Evolutionary conservation across 1,140 invertebrate species (phyloP), one percentile per base, ranked within the genome.

Genomic region (Penaeus indicus): DNA sequence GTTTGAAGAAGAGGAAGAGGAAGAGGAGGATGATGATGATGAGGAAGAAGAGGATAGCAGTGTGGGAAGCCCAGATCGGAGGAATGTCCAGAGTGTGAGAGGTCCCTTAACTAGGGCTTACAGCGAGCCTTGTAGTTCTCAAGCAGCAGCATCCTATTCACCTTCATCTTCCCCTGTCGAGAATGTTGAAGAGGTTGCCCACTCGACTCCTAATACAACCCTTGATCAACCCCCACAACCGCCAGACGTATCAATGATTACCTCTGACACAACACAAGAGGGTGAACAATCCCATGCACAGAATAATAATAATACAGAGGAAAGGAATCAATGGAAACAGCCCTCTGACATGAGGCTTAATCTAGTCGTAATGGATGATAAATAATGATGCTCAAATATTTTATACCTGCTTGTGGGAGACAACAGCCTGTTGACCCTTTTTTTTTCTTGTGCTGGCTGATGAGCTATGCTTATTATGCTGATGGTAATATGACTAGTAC

Each of bases 281-380:
- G 62, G 62, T 22, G 69, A 86, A 18, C 54, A 63, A n/a, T n/a
- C 61, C 32, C 22, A 54, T 42, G 16, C 72, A 63, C 60, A 75
- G 25, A 89, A 82, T 82, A 42, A 69, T 32, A 81, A 61, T 54
- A 85, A 89, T 60, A 42, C 89, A 18, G 90, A 91, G 27, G 90
- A 91, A 67, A 91, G 47, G 90, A 91, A 64, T 90, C 90, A 10
- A 90, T 91, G 85, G 90, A 91, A 64, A 91, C 90, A 22, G 88
- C 90, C 61, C 90, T 91, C 86, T 91, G 90, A 91, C 90, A 91
- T 85, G 80, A 89, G 88, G 85, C 88, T 75, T 89, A 90, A 85
- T 91, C 90, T 91, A 91, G 90, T 91, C 90, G 78, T 88, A 85
- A 80, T 67, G 60, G 75, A 90, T 82, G 75, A 62, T 88, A 63